Conservation (phyloP, 2,797 vertebrate species). For the Odontamblyopus lacepedii region DNA sequence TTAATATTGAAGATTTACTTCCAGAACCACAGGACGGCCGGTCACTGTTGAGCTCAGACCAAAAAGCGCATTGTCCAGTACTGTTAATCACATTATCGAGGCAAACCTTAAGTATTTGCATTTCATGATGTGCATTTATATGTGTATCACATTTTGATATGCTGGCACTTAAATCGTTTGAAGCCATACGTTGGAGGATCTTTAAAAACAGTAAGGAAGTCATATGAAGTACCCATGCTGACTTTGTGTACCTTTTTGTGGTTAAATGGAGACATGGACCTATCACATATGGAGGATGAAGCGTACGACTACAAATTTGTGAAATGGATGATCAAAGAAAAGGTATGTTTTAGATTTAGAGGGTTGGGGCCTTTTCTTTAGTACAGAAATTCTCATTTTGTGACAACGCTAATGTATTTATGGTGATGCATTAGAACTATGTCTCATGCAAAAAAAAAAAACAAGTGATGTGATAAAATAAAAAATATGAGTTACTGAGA, state of each 20-base stretch:
- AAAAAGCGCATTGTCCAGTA: too few species aligned
- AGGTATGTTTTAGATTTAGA: conserved; percentile 70
- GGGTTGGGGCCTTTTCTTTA: not conserved
- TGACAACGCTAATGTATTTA: too few species aligned
- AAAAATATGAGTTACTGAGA: too few species aligned
- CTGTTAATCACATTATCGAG: not conserved
- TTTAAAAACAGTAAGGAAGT: not conserved
- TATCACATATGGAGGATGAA: conserved; percentile 82
- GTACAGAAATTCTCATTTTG: too few species aligned
- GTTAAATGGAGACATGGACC: conserved; percentile 81
- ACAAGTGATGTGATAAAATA: too few species aligned
- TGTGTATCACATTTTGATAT: too few species aligned
- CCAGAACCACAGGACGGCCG: too few species aligned
- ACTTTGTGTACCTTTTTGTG: not conserved
- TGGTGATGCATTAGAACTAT: too few species aligned
- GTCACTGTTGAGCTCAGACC: too few species aligned
- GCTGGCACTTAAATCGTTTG: not conserved
- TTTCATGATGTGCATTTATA: too few species aligned
- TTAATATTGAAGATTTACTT: too few species aligned
- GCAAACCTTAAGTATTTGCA: not conserved
- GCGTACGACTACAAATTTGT: conserved; percentile 95
- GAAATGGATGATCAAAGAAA: conserved; percentile 95
- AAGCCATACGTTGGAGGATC: not conserved
- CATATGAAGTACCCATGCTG: not conserved
- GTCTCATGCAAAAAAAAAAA: too few species aligned